Base-by-base conservation (phyloP, 2,888 invertebrate genomes). In the Lithosia quadra region DNA sequence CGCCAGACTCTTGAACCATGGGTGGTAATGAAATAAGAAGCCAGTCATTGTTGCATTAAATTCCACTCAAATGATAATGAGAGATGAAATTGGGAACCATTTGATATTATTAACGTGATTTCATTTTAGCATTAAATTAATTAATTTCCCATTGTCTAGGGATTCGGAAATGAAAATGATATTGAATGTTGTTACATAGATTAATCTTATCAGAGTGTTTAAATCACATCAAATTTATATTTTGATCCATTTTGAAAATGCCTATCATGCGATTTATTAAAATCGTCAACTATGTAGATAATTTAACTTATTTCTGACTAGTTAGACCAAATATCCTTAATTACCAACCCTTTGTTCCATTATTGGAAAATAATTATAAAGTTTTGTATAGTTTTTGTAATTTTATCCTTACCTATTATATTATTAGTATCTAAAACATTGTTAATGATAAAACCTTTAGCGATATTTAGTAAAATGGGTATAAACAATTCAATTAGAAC, bases 21-120 rank as follows among this genome's bases (percentile, higher is more conserved):
- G 93, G 94, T 92, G 94, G 93, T 93, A 92, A 93, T 92, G 89
- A 91, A 91, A 93, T 93, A 90, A 92, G 83, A 82, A 89, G 84
- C 87, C 84, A 88, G 90, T 91, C 91, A 93, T 93, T 93, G 90
- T 91, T 90, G 89, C 90, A 90, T 92, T 90, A 90, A 92, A 92
- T 92, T 92, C 87, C 81, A 84, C 89, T 89, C 80, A 90, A 89
- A 90, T 89, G 81, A 89, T 90, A 91, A 91, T 90, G 84, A 86
- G 78, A 86, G 80, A 86, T 81, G 75, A 85, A 86, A 89, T 87
- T 85, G 84, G 82, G 77, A 79, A 78, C 75, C 75, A 74, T 71
- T 74, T 43, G 76, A 79, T 77, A 85, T 84, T 84, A 81, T 84
- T 80, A 77, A 79, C 78, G 76, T 82, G 80, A 84, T 86, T 83